Evolutionary conservation across 2,797 vertebrate genomes (phyloP), one percentile per base, ranked within the genome.

Genomic region (Acanthiza pusilla): DNA sequence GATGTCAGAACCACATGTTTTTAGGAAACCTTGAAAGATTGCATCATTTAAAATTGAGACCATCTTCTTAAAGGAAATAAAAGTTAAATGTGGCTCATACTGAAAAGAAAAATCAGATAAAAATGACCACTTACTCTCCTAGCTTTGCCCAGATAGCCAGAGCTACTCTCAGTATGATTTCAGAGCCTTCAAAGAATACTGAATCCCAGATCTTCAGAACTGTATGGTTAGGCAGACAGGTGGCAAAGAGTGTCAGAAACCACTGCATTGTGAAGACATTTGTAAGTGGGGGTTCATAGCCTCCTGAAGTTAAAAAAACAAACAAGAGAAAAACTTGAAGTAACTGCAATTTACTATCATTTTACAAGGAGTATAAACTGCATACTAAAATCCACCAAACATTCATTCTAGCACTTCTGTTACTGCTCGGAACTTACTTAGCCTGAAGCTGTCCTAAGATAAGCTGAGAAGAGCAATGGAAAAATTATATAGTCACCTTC

Each of bases 231-330:
- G 99, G 99, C 91, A 99, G 98, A 94, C 99, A 99, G 25, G 99
- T 99, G 81, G 99, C 99, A 73, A 99, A 99, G 94, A 99, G 98
- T 47, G 99, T 99, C 82, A 99, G 98, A 97, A 99, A 99, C 99
- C 99, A 99, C 96, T 99, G 99, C 99, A 99, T 99, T 9, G 99
- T 99, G 98, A 99, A 99, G 65, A 99, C 99, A 72, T 99, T 99
- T 87, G 99, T 99, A 61, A 99, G 98, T 1, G 99, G 99, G 36
- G 99, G 99, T 96, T 99, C 99, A 4, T 99, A 99, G 93, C 98
- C 99, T 77, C 99, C 99, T 99, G 98, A 42, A 98, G 94, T 23
- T 6, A 68, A 93, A 74, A 34, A 72, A 83, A n/a, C 13, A 76
- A 84, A 43, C 62, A 45, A 57, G 9, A 0, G 36, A 86, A 63